Conservation (phyloP, 2,888 invertebrate species). For the Elegia similella region DNA sequence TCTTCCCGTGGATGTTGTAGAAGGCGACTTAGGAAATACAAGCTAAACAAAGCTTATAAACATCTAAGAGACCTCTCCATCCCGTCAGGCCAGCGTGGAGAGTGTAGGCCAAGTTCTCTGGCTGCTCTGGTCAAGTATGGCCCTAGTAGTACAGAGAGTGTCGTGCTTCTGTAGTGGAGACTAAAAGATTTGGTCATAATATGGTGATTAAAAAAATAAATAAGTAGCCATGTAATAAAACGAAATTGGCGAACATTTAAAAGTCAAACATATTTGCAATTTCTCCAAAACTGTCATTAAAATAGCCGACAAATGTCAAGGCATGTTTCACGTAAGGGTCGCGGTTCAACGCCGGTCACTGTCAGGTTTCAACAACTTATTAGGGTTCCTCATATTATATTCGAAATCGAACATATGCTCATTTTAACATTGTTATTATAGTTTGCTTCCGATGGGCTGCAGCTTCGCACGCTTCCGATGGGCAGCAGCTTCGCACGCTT, state of each 20-base stretch:
- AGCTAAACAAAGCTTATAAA: background rate
- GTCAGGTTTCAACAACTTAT: too few species aligned
- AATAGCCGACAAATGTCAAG: background rate
- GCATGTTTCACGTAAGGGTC: background rate
- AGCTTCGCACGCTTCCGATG: too few species aligned
- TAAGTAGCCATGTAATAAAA: background rate
- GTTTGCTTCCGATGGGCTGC: too few species aligned
- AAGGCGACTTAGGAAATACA: background rate
- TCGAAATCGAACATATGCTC: too few species aligned
- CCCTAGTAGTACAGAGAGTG: too few species aligned
- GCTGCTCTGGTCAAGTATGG: too few species aligned
- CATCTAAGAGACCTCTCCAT: background rate
- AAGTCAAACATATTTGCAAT: background rate
- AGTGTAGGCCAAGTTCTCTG: background rate
- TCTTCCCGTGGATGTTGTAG: background rate
- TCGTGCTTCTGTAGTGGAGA: too few species aligned
- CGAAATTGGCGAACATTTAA: background rate
- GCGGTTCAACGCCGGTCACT: background rate
- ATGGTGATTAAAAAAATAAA: too few species aligned
- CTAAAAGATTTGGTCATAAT: too few species aligned
- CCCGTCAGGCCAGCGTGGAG: background rate
- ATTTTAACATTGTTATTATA: too few species aligned
- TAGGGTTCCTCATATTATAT: too few species aligned
- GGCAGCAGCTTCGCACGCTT: too few species aligned
- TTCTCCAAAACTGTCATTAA: background rate